Conservation (phyloP, 1,140 invertebrate species). For the Zaprionus kolodkinae region DNA sequence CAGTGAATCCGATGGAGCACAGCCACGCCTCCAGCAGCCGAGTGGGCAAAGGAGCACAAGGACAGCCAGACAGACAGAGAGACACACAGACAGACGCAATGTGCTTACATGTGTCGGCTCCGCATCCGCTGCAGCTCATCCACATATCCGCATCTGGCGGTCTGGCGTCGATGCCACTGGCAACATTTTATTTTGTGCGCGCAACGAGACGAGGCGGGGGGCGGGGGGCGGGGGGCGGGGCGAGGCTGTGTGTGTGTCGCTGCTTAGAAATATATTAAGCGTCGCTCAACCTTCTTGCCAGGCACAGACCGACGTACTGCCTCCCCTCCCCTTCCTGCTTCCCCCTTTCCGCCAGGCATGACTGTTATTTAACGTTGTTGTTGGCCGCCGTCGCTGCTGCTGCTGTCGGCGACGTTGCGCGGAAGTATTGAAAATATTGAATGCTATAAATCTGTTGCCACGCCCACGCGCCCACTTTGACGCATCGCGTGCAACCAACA, state of each 20-base stretch:
- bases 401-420: conserved; percentile 2
- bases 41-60: not conserved
- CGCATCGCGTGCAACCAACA: conserved; percentile 3
- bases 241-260: conserved; percentile 35
- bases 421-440: conserved; percentile 7
- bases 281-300: not conserved
- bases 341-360: not conserved
- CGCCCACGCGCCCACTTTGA: not conserved
- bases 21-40: conserved; percentile 2
- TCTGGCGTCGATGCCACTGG: conserved; percentile 52
- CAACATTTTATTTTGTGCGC: conserved; percentile 59
- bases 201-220: too few species aligned
- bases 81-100: conserved; percentile 9
- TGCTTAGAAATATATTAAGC: conserved; percentile 66
- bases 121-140: conserved; percentile 66
- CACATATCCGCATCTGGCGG: conserved; percentile 53
- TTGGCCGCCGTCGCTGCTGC: not conserved
- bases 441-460: conserved; percentile 5
- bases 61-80: conserved; percentile 2
- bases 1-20: conserved; percentile 72
- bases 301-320: too few species aligned
- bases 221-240: not conserved
- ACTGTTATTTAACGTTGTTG: conserved; percentile 4
- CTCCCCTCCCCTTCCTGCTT: not conserved
- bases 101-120: conserved; percentile 70